Conservation (phyloP, 2,113 vertebrate genomes). For the Pica pica region DNA sequence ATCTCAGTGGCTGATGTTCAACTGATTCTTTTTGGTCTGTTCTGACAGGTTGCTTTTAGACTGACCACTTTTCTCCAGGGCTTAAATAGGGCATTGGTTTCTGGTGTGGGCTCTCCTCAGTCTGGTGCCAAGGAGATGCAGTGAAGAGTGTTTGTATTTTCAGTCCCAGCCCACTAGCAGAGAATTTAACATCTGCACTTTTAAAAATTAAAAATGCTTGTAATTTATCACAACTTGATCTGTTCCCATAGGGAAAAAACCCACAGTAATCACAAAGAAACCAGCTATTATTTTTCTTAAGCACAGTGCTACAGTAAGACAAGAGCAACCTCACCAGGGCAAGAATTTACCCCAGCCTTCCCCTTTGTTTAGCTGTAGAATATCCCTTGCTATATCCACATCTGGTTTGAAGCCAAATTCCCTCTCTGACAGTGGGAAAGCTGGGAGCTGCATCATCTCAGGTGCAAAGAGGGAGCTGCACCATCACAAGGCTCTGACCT, state of each 20-base stretch:
- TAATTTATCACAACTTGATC: neutral
- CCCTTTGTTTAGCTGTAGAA: neutral
- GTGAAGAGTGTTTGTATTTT: neutral
- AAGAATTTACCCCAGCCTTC: neutral
- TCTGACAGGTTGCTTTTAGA: neutral
- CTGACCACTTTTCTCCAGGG: neutral
- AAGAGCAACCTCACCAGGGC: neutral
- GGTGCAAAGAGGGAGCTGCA: neutral
- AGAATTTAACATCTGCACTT: neutral
- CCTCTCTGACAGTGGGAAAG: neutral
- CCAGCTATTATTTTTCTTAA: neutral
- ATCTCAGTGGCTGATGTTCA: neutral
- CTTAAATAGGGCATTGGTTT: neutral
- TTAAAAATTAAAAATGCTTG: neutral
- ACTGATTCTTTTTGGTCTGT: neutral
- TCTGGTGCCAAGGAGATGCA: fast-evolving
- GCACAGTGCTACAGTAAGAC: neutral
- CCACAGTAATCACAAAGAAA: neutral
- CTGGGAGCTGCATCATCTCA: neutral
- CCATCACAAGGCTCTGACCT: neutral
- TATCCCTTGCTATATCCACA: neutral
- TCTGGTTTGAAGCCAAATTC: neutral
- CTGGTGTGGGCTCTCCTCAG: neutral
- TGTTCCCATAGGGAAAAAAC: neutral
- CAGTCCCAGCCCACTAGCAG: fast-evolving